Evolutionary conservation across 2,797 vertebrate genomes (phyloP).

Genomic region (Falco novaeseelandiae): DNA sequence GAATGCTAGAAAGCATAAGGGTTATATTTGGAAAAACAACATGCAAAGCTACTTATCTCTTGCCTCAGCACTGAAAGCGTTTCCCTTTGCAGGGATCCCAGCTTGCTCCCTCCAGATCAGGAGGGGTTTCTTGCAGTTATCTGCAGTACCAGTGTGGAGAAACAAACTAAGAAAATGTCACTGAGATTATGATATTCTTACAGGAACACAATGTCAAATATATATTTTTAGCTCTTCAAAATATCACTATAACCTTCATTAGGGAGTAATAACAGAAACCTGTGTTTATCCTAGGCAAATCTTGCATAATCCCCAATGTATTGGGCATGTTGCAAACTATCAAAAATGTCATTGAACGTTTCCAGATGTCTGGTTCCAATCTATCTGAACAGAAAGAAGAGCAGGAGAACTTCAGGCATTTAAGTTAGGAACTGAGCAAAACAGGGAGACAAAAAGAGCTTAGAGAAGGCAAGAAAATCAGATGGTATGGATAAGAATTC

Average conservation of each 20-base stretch:
- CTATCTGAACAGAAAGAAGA: neutral
- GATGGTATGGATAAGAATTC: neutral
- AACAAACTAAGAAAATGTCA: neutral
- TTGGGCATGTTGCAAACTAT: neutral
- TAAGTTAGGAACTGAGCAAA: neutral
- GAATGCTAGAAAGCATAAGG: neutral
- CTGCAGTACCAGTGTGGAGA: neutral
- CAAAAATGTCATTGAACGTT: neutral
- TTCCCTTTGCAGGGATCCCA: neutral
- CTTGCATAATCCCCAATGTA: neutral
- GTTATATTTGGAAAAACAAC: slow-evolving; percentile 16
- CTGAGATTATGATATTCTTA: neutral
- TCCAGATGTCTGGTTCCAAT: neutral
- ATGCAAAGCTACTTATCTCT: neutral
- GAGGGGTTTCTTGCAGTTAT: neutral
- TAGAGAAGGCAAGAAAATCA: neutral
- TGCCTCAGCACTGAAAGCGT: neutral
- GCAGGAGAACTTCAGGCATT: neutral
- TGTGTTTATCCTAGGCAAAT: neutral
- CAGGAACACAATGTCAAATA: neutral
- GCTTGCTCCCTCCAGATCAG: neutral
- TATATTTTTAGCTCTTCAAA: neutral
- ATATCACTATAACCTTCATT: neutral
- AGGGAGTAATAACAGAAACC: neutral
- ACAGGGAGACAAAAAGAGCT: neutral